Base-by-base conservation (phyloP, 1,140 invertebrate species). In the Aricia agestis region DNA sequence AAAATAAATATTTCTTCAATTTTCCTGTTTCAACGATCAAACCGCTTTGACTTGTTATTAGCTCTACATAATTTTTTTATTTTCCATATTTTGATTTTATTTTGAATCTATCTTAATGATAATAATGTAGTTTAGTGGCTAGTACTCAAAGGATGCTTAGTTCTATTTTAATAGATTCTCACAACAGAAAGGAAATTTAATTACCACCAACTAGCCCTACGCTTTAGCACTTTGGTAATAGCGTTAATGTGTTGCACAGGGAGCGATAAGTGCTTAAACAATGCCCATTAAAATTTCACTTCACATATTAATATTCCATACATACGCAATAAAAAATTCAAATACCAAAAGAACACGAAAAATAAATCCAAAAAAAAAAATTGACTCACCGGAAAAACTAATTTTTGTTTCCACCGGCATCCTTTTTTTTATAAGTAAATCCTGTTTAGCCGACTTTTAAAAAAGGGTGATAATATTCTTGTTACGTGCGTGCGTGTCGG, bases 391-490 rank as follows among this genome's bases (percentile, higher is more conserved):
- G 74, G 88, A 90, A 77, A 90, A 90, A 80, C 88, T 88, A 71
- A 90, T 90, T 88, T 82, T 90, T 67, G 87, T 90, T 85, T 90
- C 88, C 73, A 87, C 87, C 74, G 88, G 88, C 88, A 90, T 90
- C 68, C 82, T 19, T 68, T 69, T 11, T 66, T 41, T 70, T 59
- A 32, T 45, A 57, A 61, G 10, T 66, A 31, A 25, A 58, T 73
- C 17, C 65, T 67, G 72, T 69, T 78, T 36, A 36, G 1, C 36
- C 36, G 36, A 36, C 36, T 36, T 7, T 9, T 9, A 36, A 36
- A 36, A 36, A 36, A 36, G 36, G 36, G 36, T 2, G 5, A 36
- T 36, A 36, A 36, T 72, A 67, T 74, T 58, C 2, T 72, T 70
- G 70, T 18, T 41, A 65, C 17, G 45, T 36, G 32, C 63, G 19